Conservation (phyloP, 2,888 invertebrate species). For the Machimus rusticus region DNA sequence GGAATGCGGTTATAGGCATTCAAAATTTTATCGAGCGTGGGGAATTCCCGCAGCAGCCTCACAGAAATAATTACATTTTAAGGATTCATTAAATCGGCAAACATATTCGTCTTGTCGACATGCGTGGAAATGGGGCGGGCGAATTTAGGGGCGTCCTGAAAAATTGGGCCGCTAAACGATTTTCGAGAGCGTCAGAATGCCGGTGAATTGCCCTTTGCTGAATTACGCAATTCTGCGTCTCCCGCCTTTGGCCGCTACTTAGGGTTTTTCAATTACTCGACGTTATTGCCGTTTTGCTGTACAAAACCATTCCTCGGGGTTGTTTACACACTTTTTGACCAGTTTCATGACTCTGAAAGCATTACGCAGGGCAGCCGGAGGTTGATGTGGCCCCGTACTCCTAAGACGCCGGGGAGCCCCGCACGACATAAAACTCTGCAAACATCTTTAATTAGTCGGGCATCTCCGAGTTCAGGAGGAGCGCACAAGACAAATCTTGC, state of each 20-base stretch:
- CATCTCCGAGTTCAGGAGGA: not conserved
- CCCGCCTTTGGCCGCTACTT: not conserved
- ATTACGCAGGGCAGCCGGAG: not conserved
- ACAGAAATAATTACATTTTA: conserved; percentile 3
- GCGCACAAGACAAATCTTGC: not conserved
- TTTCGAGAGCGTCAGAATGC: not conserved
- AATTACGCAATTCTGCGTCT: not conserved
- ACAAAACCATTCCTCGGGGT: not conserved
- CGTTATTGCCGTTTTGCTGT: not conserved
- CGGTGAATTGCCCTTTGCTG: not conserved
- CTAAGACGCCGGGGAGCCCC: not conserved
- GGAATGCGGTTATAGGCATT: conserved; percentile 5
- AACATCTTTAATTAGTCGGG: conserved; percentile 10
- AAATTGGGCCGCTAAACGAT: not conserved
- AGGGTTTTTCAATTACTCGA: not conserved
- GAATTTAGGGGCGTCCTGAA: not conserved
- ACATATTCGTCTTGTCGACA: not conserved
- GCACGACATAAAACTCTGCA: not conserved
- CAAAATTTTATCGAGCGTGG: conserved; percentile 17
- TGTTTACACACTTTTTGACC: not conserved
- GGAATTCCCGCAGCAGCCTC: not conserved
- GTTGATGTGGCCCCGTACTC: not conserved
- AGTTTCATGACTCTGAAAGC: not conserved
- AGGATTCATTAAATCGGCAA: conserved; percentile 1
- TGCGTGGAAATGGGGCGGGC: not conserved